Base-by-base conservation (phyloP, 2,113 vertebrate genomes). In the Anguilla japonica region DNA sequence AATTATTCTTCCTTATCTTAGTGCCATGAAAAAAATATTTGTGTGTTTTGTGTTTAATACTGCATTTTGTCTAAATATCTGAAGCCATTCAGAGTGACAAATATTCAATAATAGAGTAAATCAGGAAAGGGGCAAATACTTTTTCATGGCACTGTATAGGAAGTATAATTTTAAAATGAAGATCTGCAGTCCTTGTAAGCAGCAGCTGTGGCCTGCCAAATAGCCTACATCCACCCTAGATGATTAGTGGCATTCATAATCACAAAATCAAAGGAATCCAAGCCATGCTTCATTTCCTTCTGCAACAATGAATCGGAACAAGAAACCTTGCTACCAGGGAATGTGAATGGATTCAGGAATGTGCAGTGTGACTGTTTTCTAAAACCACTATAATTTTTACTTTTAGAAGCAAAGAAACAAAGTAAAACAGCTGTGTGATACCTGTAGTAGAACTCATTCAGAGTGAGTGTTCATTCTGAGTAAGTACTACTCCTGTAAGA, bases 191-290 rank as follows among this genome's bases (percentile, higher is more conserved):
- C 60, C 60, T 22, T 67, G 22, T 67, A 26, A 26, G 60, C 20
- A 67, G 60, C 22, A 67, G 5, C 60, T 67, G 60, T 67, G 60
- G 60, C 60, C 60, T 67, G 60, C 60, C 60, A 67, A 67, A 26
- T 26, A 22, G 22, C 22, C 60, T 67, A 8, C 22, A 26, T 20
- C 60, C 22, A 13, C n/a, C 26, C n/a, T 3, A 8, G 13, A 1
- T 75, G n/a, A 75, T 75, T 75, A 75, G 71, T 9, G 71, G n/a
- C n/a, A 34, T 75, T 75, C 71, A 75, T 34, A 75, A n/a, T 75
- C 71, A 14, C 71, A 34, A 75, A 75, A 34, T 2, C 26, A 34
- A 1, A 34, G 71, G 71, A 75, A 75, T 67, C 60, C 60, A 67
- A 67, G 60, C 22, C 20, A 26, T 26, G 22, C 60, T 6, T 67